Conservation (phyloP, 2,888 invertebrate species). For the Phaedon cochleariae region DNA sequence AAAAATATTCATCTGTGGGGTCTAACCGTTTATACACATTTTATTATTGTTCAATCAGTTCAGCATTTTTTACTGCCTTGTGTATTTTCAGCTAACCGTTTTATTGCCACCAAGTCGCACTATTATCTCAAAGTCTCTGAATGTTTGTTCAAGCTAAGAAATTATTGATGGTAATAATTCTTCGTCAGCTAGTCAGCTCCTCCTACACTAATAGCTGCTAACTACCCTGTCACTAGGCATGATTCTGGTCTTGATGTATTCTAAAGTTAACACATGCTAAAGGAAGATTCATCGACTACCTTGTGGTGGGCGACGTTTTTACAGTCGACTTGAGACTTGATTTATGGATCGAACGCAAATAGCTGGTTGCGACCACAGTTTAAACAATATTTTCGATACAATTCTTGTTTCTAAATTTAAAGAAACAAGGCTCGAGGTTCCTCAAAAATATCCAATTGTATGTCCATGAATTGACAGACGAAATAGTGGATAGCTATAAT, state of each 20-base stretch:
- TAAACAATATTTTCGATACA: slow-evolving; percentile 11
- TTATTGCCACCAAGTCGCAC: slow-evolving; percentile 25
- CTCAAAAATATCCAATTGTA: too few relatives aligned
- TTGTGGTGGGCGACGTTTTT: slow-evolving; percentile 41
- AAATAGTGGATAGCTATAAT: too few relatives aligned
- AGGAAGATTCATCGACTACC: slow-evolving; percentile 55
- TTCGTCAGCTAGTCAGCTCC: slow-evolving; percentile 43
- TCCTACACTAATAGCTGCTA: slow-evolving; percentile 50
- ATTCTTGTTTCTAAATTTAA: not conserved
- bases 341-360: slow-evolving; percentile 3
- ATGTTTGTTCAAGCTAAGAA: slow-evolving; percentile 33
- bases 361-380: not conserved
- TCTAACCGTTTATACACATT: too few relatives aligned
- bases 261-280: slow-evolving; percentile 49
- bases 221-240: slow-evolving; percentile 48
- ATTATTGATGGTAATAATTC: slow-evolving; percentile 42
- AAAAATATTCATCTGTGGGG: not conserved
- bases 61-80: slow-evolving; percentile 18
- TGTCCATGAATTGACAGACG: too few relatives aligned
- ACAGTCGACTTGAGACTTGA: not conserved
- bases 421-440: too few relatives aligned
- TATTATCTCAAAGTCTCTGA: slow-evolving; percentile 33
- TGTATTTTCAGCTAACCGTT: slow-evolving; percentile 26
- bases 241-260: slow-evolving; percentile 51
- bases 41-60: too few relatives aligned